Conservation (phyloP, 2,797 vertebrate species). For the Siniperca obscura region DNA sequence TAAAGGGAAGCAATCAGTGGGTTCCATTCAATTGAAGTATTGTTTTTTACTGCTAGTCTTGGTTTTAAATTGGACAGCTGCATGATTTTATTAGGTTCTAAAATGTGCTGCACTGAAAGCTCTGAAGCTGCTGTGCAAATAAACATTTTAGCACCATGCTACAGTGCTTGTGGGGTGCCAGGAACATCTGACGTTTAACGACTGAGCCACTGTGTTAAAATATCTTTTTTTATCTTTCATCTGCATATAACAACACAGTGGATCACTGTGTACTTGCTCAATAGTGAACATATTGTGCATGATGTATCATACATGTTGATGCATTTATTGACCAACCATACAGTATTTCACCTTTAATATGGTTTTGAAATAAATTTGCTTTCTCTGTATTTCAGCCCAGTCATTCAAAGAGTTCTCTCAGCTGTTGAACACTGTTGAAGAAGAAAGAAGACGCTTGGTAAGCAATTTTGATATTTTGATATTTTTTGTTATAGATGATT, state of each 20-base stretch:
- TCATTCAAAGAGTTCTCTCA: conserved; percentile 97
- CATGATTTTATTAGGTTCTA: conserved; percentile 76
- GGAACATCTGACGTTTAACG: conserved; percentile 75
- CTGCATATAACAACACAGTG: conserved; percentile 35
- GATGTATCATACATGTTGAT: conserved; percentile 9
- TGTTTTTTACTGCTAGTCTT: conserved; percentile 71
- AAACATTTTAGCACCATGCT: conserved; percentile 72
- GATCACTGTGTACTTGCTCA: conserved; percentile 31
- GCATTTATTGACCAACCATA: conserved; percentile 36
- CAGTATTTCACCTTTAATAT: conserved; percentile 20
- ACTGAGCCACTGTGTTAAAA: conserved; percentile 40
- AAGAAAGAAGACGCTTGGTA: conserved; percentile 94
- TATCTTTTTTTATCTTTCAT: conserved; percentile 38
- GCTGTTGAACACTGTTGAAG: conserved; percentile 93
- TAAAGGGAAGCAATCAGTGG: conserved; percentile 70
- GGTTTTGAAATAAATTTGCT: background rate
- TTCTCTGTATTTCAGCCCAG: conserved; percentile 87
- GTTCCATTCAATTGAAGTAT: conserved; percentile 70
- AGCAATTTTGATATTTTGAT: conserved; percentile 44
- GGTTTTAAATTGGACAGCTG: conserved; percentile 79
- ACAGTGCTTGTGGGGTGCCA: conserved; percentile 54
- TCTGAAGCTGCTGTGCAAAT: conserved; percentile 65
- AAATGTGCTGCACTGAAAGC: conserved; percentile 69
- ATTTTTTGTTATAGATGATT: background rate
- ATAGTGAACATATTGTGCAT: conserved; percentile 46